Evolutionary conservation across 2,888 invertebrate species (phyloP), one percentile per base, ranked within the genome.

Genomic region (Andrena marginata): DNA sequence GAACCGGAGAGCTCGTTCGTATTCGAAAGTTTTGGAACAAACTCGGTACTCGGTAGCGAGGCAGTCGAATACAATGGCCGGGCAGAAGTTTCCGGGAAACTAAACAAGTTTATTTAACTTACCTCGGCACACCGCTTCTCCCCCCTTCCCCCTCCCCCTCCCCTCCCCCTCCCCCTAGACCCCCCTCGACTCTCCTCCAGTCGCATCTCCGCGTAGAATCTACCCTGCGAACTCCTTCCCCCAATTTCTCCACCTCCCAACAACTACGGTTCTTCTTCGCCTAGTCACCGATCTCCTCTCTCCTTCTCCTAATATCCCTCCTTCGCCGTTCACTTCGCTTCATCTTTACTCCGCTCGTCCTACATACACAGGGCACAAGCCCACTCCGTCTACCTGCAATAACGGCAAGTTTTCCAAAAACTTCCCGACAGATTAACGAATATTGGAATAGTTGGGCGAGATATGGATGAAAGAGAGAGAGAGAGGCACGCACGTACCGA

Each of bases 51-150:
- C 89, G 85, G 80, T 83, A 82, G 86, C 87, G 88, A 89, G 89
- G 89, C 91, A 91, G 90, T 89, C 89, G 91, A 92, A 92, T 92
- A 93, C 92, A 93, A 93, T 92, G 91, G 91, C 88, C 86, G 88
- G 76, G 91, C 85, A 88, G 88, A 92, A 92, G 89, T 92, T 92
- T 92, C 89, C 86, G 88, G 89, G 86, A 91, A 93, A 91, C 93
- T 93, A 93, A 93, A 93, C 93, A 92, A 93, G 93, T 93, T 93
- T 93, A 93, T 93, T 94, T 93, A 93, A 94, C 92, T 92, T 93
- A 91, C 89, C 91, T 90, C 87, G 77, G 88, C 84, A 81, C 87
- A 87, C 86, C 84, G 83, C 73, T 79, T 84, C 81, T 78, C 81
- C 73, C 82, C 70, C 82, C 71, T 80, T 78, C 81, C 73, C 82